Evolutionary conservation across 2,888 invertebrate species (phyloP).

Genomic region (Tetanocera ferruginea): DNA sequence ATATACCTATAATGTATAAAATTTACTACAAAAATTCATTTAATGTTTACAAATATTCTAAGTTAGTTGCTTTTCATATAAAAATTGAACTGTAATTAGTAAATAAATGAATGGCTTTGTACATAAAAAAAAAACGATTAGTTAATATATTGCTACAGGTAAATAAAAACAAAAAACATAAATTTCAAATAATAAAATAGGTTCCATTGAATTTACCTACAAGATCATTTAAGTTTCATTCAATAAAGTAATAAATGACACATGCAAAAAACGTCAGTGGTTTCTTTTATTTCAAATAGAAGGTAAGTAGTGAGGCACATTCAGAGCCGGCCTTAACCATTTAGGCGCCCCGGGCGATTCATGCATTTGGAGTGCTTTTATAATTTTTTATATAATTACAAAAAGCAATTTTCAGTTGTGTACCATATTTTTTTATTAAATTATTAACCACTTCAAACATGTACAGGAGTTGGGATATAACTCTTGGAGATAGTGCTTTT

Average conservation of each 20-base stretch:
- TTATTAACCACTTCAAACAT: too few species aligned
- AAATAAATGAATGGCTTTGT: constrained; percentile 58
- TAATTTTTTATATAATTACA: too few species aligned
- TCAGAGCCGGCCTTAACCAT: too few species aligned
- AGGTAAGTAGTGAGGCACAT: too few species aligned
- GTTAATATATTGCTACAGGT: constrained; percentile 33
- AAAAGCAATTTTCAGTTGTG: too few species aligned
- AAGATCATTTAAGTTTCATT: constrained; percentile 54
- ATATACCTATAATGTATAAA: constrained; percentile 17
- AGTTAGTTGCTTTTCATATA: constrained; percentile 37
- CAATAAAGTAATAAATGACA: constrained; percentile 49
- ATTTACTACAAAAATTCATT: constrained; percentile 4
- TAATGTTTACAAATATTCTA: background rate
- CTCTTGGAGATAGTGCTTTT: too few species aligned
- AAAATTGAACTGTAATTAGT: constrained; percentile 59
- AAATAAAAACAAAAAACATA: constrained; percentile 37
- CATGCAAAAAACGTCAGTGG: constrained; percentile 17
- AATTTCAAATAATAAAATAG: constrained; percentile 43
- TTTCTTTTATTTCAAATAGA: too few species aligned
- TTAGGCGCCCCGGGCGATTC: too few species aligned
- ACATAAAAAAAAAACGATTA: constrained; percentile 54
- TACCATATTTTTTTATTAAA: too few species aligned
- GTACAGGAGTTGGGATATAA: too few species aligned
- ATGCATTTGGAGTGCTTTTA: too few species aligned
- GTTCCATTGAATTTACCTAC: constrained; percentile 53